Evolutionary conservation across 2,888 invertebrate species (phyloP).

Genomic region (Caenorhabditis japonica): DNA sequence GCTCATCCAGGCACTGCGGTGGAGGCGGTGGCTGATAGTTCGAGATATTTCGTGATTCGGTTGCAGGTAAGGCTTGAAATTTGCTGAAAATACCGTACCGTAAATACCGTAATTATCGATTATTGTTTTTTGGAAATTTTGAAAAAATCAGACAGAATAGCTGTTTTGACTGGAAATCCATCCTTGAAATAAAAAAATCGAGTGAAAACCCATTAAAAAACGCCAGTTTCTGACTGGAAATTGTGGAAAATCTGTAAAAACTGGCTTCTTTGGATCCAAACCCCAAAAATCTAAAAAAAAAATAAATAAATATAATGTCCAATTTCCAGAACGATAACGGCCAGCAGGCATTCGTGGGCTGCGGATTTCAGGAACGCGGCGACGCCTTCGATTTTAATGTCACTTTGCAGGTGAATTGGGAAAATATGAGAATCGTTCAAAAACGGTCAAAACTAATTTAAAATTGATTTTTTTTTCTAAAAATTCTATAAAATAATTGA

Average conservation of each 20-base stretch:
- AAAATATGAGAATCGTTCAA: constrained; percentile 1
- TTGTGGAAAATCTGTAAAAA: too few relatives aligned
- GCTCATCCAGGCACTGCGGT: constrained; percentile 93
- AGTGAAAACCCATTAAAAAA: too few relatives aligned
- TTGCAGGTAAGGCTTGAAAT: constrained; percentile 88
- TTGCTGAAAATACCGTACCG: background rate
- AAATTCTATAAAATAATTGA: too few relatives aligned
- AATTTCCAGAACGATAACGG: constrained; percentile 83
- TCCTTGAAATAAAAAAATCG: background rate
- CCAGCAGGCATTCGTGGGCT: constrained; percentile 89
- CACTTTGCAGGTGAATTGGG: constrained; percentile 86
- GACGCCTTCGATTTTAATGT: constrained; percentile 99
- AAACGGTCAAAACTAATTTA: background rate
- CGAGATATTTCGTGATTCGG: constrained; percentile 80
- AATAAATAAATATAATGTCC: constrained; percentile 36
- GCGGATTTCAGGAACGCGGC: constrained; percentile 96
- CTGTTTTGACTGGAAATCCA: too few relatives aligned
- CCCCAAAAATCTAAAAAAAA: too few relatives aligned
- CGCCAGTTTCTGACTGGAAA: too few relatives aligned
- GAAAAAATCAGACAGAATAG: too few relatives aligned
- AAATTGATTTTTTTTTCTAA: too few relatives aligned
- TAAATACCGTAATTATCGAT: too few relatives aligned
- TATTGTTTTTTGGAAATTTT: too few relatives aligned
- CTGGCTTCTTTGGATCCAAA: too few relatives aligned
- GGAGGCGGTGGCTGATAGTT: constrained; percentile 96